Percentiles rank a stretch among this genome's conserved stretches.
These are phyloP conservation scores for Drosophila busckii DNA, from an alignment of 1,140 invertebrate species.

Conservation along the genomic window DNA sequence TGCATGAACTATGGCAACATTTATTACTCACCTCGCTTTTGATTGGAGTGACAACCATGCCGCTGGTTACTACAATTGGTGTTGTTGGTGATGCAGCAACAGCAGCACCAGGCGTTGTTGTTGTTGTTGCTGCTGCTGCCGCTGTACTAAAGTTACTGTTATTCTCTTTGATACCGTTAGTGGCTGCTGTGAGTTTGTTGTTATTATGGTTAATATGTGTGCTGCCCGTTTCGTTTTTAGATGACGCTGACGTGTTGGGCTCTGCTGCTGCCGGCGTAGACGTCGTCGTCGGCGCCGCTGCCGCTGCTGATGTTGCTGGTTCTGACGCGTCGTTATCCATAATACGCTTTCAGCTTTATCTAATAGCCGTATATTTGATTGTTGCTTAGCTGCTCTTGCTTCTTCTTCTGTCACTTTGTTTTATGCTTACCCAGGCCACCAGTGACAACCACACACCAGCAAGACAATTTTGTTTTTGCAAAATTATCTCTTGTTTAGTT, in stretches of 20 bases:
- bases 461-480: constrained; percentile 2
- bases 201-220: constrained; percentile 66
- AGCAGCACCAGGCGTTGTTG: constrained; percentile 6
- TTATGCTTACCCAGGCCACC: constrained; percentile 25
- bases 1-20: constrained; percentile 14
- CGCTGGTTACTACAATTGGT: constrained; percentile 66
- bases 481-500: constrained; percentile 25
- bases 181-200: constrained; percentile 51
- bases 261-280: constrained; percentile 12
- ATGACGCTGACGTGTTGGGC: constrained; percentile 17
- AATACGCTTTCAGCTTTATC: constrained; percentile 62
- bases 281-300: constrained; percentile 14
- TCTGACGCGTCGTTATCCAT: constrained; percentile 76
- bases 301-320: constrained; percentile 42
- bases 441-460: constrained; percentile 30
- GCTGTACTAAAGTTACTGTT: constrained; percentile 76
- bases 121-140: constrained; percentile 32
- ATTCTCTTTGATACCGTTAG: constrained; percentile 78
- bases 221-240: constrained; percentile 49
- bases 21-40: constrained; percentile 68
- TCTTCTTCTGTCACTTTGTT: constrained; percentile 13
- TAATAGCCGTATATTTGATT: constrained; percentile 26
- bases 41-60: constrained; percentile 40
- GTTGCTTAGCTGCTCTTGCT: constrained; percentile 16
- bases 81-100: constrained; percentile 32